Conservation (phyloP, 2,797 vertebrate species). For the Neomorphus geoffroyi region DNA sequence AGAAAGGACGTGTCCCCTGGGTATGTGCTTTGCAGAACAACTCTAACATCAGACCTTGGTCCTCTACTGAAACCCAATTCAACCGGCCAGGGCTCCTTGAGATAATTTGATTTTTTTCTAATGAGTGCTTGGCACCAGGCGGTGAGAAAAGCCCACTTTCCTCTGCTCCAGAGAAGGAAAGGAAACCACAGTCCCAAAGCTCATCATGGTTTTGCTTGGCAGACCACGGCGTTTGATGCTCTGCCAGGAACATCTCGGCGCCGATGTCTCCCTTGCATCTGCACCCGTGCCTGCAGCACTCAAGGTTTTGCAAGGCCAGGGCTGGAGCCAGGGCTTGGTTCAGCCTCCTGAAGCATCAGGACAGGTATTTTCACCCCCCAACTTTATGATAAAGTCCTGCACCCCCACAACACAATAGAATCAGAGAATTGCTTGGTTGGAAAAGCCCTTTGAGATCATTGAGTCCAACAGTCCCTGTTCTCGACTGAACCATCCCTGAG, state of each 20-base stretch:
- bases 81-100: background rate
- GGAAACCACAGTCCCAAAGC: background rate
- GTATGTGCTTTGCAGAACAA: background rate
- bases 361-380: background rate
- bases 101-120: background rate
- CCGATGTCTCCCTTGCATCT: background rate
- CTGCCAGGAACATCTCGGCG: background rate
- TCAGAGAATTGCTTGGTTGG: too few species aligned
- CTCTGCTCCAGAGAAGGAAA: background rate
- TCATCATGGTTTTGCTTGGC: background rate
- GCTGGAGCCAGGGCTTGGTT: background rate
- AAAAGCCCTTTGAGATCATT: too few species aligned
- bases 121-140: background rate
- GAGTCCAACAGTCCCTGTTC: too few species aligned
- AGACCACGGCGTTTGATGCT: background rate
- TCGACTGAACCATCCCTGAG: too few species aligned
- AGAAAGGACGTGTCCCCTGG: accelerated
- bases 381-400: background rate
- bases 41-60: background rate
- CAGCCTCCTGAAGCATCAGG: background rate
- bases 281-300: background rate
- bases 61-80: background rate
- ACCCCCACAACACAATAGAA: too few species aligned
- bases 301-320: background rate
- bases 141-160: background rate